phyloP scores from a whole-genome alignment of 2,888 invertebrate species.

The Pristionchus mayeri region DNA sequence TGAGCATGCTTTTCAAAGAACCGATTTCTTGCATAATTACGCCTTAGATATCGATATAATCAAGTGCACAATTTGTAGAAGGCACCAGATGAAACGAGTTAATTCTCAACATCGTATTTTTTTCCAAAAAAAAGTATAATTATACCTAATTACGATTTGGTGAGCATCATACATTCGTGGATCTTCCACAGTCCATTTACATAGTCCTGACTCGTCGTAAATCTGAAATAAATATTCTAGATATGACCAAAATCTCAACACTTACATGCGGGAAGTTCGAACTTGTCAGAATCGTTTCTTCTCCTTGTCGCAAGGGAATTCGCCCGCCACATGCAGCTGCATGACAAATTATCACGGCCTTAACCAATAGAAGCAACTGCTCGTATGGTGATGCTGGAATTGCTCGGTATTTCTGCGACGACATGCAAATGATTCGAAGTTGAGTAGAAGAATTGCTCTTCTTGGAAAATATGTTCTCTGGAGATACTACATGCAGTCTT shows the following conservation, averaged over 20 bases:
- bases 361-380: neutral
- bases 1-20: neutral
- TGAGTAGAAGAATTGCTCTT: too few species aligned
- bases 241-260: too few species aligned
- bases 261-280: slow-evolving; percentile 2
- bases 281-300: neutral
- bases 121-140: too few species aligned
- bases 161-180: neutral
- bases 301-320: neutral
- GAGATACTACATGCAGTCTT: too few species aligned
- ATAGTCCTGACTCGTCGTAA: neutral
- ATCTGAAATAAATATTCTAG: too few species aligned
- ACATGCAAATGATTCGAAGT: neutral
- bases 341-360: neutral
- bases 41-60: neutral
- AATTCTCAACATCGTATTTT: too few species aligned
- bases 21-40: neutral
- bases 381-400: neutral
- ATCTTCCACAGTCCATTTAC: neutral
- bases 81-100: neutral
- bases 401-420: neutral
- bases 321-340: neutral
- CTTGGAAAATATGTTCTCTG: too few species aligned
- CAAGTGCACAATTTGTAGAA: neutral
- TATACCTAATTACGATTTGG: neutral